phyloP scores from a whole-genome alignment of 1,140 invertebrate genomes.

The Trypoxylus dichotomus region DNA sequence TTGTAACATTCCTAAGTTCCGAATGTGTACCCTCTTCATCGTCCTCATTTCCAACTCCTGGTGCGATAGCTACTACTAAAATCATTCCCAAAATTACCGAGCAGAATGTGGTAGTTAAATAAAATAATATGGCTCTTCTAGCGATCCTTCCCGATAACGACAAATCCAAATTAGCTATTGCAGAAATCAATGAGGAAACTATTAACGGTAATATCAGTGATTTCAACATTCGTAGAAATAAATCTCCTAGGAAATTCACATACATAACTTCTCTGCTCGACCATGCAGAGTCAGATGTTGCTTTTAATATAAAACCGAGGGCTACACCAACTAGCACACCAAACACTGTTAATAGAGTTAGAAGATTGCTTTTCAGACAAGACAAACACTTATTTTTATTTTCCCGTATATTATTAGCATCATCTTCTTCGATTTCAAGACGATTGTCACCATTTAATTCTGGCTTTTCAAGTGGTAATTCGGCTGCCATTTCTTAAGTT shows the following conservation, averaged over 20 bases:
- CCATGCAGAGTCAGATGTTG: constrained; percentile 53
- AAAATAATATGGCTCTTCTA: constrained; percentile 71
- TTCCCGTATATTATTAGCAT: neutral
- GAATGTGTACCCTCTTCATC: constrained; percentile 29
- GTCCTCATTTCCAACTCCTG: constrained; percentile 58
- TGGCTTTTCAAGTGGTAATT: neutral
- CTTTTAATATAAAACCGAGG: constrained; percentile 64
- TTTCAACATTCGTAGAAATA: constrained; percentile 75
- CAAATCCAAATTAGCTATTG: constrained; percentile 70
- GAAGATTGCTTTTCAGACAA: constrained; percentile 56
- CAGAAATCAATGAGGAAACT: constrained; percentile 72
- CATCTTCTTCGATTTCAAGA: neutral
- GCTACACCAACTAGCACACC: constrained; percentile 67
- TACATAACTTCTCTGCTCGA: constrained; percentile 66
- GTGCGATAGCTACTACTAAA: constrained; percentile 69
- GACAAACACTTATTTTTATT: constrained; percentile 35
- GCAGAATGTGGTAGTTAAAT: constrained; percentile 73
- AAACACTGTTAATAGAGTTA: constrained; percentile 69
- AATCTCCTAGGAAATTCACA: constrained; percentile 67
- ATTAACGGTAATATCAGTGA: constrained; percentile 76
- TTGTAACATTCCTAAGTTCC: constrained; percentile 63
- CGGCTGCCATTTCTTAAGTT: neutral
- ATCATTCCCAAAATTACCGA: constrained; percentile 76
- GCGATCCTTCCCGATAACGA: constrained; percentile 68
- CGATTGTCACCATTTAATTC: neutral